Evolutionary conservation across 2,113 vertebrate species (phyloP).

Genomic region (Mustela nigripes): DNA sequence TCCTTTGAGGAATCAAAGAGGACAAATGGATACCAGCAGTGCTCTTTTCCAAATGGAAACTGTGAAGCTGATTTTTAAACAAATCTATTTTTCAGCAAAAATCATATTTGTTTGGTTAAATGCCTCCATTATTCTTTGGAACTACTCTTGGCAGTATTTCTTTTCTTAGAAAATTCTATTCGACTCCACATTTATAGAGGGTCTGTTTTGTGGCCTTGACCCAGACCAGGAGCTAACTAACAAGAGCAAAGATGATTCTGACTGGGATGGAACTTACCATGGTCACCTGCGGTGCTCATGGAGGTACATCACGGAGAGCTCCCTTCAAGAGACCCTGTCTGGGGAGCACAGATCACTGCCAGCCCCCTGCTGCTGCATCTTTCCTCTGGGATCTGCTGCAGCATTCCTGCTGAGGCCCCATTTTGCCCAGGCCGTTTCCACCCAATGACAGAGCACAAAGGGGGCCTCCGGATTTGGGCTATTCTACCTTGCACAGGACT

Average conservation of each 20-base stretch:
- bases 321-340: neutral
- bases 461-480: neutral
- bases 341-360: neutral
- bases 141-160: neutral
- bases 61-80: conserved; percentile 26
- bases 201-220: neutral
- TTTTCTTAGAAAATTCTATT: conserved; percentile 40
- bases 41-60: conserved; percentile 53
- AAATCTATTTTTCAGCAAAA: neutral
- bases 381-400: neutral
- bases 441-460: neutral
- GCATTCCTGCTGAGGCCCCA: neutral
- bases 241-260: conserved; percentile 27
- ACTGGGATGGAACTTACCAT: neutral
- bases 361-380: neutral
- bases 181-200: conserved; percentile 15
- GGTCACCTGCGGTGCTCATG: neutral
- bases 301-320: neutral
- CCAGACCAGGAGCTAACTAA: conserved; percentile 33
- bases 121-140: neutral
- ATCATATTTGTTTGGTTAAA: conserved; percentile 4
- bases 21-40: neutral
- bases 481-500: neutral
- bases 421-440: neutral
- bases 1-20: conserved; percentile 46